phyloP scores from a whole-genome alignment of 2,888 invertebrate genomes.

The Volucella zonaria region DNA sequence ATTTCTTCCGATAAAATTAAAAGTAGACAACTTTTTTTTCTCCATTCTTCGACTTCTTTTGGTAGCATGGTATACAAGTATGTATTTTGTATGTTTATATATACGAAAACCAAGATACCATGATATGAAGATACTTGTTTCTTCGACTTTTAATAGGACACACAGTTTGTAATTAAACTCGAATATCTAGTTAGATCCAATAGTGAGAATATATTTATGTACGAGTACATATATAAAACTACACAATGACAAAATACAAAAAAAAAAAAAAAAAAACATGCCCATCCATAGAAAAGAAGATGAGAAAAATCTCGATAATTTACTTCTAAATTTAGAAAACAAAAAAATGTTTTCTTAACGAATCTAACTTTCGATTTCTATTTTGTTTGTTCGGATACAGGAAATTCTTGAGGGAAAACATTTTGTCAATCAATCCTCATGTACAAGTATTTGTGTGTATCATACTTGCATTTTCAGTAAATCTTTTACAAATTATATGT shows the following conservation, averaged over 20 bases:
- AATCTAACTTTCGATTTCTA: constrained; percentile 46
- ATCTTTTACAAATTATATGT: not conserved
- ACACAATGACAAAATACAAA: constrained; percentile 15
- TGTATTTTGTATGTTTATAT: not conserved
- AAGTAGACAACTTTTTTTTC: constrained; percentile 50
- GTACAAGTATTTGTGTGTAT: constrained; percentile 5
- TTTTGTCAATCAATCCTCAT: not conserved
- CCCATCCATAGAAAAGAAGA: constrained; percentile 20
- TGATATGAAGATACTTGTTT: constrained; percentile 35
- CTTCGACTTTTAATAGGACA: constrained; percentile 40
- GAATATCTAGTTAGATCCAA: constrained; percentile 57
- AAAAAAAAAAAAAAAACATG: constrained; percentile 30
- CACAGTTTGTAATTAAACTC: constrained; percentile 47
- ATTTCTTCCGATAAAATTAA: constrained; percentile 53
- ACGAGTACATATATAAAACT: constrained; percentile 20
- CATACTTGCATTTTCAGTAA: constrained; percentile 33
- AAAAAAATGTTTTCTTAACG: constrained; percentile 2
- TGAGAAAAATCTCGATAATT: constrained; percentile 43
- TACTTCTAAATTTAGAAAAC: constrained; percentile 62
- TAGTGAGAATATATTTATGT: constrained; percentile 1
- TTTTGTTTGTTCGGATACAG: constrained; percentile 45
- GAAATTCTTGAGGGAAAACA: constrained; percentile 42
- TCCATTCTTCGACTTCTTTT: constrained; percentile 27
- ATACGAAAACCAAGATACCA: constrained; percentile 2
- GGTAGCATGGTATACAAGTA: not conserved